Base-by-base conservation (phyloP, 2,113 vertebrate species). In the Festucalex cinctus region DNA sequence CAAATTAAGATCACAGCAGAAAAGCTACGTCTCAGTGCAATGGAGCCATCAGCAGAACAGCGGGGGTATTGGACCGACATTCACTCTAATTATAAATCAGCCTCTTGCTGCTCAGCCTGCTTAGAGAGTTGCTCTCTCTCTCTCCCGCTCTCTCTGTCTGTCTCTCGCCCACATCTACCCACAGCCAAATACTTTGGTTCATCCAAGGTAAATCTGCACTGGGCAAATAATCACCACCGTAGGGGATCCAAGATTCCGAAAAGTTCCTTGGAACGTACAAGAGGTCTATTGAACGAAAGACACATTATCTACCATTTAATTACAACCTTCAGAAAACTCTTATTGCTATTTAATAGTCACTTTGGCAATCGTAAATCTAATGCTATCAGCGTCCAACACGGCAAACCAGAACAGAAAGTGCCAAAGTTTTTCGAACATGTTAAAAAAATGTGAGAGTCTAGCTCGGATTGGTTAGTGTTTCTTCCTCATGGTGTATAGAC, bases 61-160 rank as follows among this genome's bases (percentile, higher is more conserved):
- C 83, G 32, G 79, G 80, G 81, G 80, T 74, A 85, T 75, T 68
- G 63, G 80, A 77, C 69, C 79, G 79, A 83, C 81, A 79, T 83
- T 85, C 75, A 76, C 77, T 78, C 76, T 83, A 86, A 86, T 89
- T 87, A 86, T 85, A 89, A 83, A 88, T 83, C 86, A 85, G 76
- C 78, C 83, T 85, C 80, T 77, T 66, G 51, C 79, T 86, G 80
- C 80, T 83, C 73, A 71, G 73, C 70, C 65, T 64, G 51, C 78
- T 84, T 80, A 75, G 68, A 81, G 72, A 63, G 68, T 66, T 41
- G 32, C 22, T 20, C 62, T 63, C 53, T 56, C 46, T 63, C 54
- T 43, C 64, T 36, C 36, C 65, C 60, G 26, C 68, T 44, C 56
- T 46, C 6, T 49, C 37, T 44, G 32, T 59, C 63, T 59, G 32